These are phyloP conservation scores for Argya squamiceps DNA, from an alignment of 2,797 vertebrate genomes.

Conservation along the genomic window DNA sequence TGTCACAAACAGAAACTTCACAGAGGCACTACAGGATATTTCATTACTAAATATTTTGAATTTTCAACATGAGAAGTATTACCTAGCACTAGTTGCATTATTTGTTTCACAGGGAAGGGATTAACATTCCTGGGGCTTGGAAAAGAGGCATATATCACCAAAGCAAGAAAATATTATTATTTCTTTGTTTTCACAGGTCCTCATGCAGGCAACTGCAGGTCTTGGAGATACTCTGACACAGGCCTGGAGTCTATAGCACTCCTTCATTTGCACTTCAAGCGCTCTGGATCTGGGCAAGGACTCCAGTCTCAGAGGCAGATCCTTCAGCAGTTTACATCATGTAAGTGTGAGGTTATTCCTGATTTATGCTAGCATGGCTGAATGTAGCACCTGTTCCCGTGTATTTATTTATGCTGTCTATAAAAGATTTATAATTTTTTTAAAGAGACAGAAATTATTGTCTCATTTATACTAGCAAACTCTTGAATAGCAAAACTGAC, in stretches of 20 bases:
- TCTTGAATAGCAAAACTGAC: not conserved
- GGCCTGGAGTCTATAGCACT: not conserved
- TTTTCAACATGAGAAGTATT: slow-evolving; percentile 64
- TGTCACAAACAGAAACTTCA: slow-evolving; percentile 65
- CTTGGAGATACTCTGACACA: slow-evolving; percentile 24
- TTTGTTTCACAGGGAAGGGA: slow-evolving; percentile 63
- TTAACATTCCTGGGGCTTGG: slow-evolving; percentile 51
- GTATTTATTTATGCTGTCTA: not conserved
- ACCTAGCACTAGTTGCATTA: slow-evolving; percentile 53
- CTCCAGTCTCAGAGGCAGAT: not conserved
- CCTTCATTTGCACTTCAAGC: slow-evolving; percentile 74
- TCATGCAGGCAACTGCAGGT: slow-evolving; percentile 27
- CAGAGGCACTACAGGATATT: slow-evolving; percentile 33
- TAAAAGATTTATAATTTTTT: not conserved
- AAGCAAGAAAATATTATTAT: slow-evolving; percentile 68
- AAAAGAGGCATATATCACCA: slow-evolving; percentile 31
- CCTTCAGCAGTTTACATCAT: not conserved
- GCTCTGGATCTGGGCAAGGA: slow-evolving; percentile 22
- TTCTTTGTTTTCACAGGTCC: slow-evolving; percentile 70
- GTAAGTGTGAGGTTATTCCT: not conserved
- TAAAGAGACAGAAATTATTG: not conserved
- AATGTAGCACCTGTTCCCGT: not conserved
- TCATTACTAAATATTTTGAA: slow-evolving; percentile 56
- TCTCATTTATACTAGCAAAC: not conserved
- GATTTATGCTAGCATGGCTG: not conserved